Percentiles rank a stretch among this genome's conserved stretches.
Conservation (phyloP, 2,888 invertebrate genomes). For the Calameuta filiformis region DNA sequence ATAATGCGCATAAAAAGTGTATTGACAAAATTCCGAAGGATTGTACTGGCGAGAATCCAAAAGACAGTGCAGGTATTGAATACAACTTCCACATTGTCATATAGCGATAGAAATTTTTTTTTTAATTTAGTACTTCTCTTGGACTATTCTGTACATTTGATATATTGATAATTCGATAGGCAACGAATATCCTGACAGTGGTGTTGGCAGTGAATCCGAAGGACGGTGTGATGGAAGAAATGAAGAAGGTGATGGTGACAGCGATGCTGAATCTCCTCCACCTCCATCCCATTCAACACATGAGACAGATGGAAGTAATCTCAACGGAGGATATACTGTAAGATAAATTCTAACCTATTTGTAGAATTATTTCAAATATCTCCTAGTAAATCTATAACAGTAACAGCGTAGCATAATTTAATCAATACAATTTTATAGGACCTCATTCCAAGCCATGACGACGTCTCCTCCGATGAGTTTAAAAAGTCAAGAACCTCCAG, state of each 20-base stretch:
- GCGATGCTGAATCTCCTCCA: conserved; percentile 67
- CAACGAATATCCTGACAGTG: conserved; percentile 69
- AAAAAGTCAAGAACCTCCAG: conserved; percentile 60
- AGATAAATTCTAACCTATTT: conserved; percentile 14
- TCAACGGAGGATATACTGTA: conserved; percentile 61
- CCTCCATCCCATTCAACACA: conserved; percentile 42
- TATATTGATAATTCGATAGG: conserved; percentile 42
- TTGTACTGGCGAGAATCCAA: conserved; percentile 83
- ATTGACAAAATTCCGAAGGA: conserved; percentile 90
- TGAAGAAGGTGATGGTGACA: conserved; percentile 73
- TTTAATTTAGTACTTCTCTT: conserved; percentile 1
- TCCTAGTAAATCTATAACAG: background rate
- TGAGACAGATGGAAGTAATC: conserved; percentile 64
- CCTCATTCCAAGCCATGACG: conserved; percentile 52
- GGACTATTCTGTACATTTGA: background rate
- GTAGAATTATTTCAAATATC: background rate
- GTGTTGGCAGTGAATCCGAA: conserved; percentile 69
- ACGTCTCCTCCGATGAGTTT: conserved; percentile 51
- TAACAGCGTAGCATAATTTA: background rate
- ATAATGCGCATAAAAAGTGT: conserved; percentile 96
- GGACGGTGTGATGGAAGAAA: conserved; percentile 66
- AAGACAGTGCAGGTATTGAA: conserved; percentile 67
- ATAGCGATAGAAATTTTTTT: conserved; percentile 33
- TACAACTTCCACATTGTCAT: background rate
- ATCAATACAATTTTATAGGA: conserved; percentile 40